Percentiles rank a stretch among this genome's conserved stretches.
These are phyloP conservation scores for Phortica magna DNA, from an alignment of 2,888 invertebrate genomes.

Conservation along the genomic window DNA sequence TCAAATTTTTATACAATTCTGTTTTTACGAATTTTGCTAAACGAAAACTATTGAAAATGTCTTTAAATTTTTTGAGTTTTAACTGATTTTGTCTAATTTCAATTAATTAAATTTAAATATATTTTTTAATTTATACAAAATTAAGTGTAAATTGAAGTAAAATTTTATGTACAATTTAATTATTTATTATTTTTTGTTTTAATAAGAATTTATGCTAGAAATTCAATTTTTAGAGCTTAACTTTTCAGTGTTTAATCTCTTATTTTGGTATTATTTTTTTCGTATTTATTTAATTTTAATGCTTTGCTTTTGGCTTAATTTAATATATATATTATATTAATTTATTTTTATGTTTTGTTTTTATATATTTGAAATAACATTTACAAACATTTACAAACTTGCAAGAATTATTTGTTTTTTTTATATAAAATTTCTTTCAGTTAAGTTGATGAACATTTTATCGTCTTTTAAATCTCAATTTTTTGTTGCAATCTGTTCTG, in stretches of 20 bases:
- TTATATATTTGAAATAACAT: constrained; percentile 44
- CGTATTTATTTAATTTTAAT: constrained; percentile 25
- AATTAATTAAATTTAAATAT: too few species aligned
- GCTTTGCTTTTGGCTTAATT: not conserved
- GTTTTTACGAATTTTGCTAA: too few species aligned
- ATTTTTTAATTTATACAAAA: too few species aligned
- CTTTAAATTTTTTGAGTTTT: too few species aligned
- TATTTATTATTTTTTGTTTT: too few species aligned
- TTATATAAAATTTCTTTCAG: constrained; percentile 16
- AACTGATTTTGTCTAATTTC: too few species aligned
- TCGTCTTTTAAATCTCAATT: not conserved
- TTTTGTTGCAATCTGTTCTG: not conserved
- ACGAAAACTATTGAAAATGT: too few species aligned
- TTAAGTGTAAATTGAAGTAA: too few species aligned
- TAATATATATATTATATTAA: not conserved
- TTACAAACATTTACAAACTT: constrained; percentile 64
- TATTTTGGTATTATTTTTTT: constrained; percentile 33
- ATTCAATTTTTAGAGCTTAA: not conserved
- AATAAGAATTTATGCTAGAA: not conserved
- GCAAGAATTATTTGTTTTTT: constrained; percentile 47
- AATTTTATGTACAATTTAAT: too few species aligned
- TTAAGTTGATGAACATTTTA: not conserved
- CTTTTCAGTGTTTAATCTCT: constrained; percentile 25
- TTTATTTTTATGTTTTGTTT: constrained; percentile 1
- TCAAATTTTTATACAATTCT: too few species aligned